Percentiles rank a stretch among this genome's conserved stretches.
Evolutionary conservation across 2,888 invertebrate genomes (phyloP).

Genomic region (Scaptomyza tumidula): DNA sequence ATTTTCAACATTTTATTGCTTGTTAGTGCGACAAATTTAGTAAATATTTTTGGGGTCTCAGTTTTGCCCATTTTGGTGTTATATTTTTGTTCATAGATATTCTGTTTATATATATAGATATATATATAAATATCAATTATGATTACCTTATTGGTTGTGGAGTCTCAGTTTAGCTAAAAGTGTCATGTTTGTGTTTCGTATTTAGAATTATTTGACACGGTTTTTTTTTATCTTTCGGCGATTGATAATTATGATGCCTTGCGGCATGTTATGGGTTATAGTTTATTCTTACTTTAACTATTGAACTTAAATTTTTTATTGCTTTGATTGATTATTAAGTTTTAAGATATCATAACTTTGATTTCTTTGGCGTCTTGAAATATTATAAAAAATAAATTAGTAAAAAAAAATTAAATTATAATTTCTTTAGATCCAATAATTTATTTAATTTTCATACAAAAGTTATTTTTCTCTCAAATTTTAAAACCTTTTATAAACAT

Average conservation of each 20-base stretch:
- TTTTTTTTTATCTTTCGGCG: conserved; percentile 45
- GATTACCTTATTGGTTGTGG: conserved; percentile 62
- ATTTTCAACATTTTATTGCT: conserved; percentile 83
- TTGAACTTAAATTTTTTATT: no score
- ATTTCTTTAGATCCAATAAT: no score
- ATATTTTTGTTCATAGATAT: conserved; percentile 8
- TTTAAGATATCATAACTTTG: no score
- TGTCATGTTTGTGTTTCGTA: conserved; percentile 67
- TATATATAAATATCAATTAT: conserved; percentile 60
- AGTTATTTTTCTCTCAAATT: no score
- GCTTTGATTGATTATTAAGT: no score
- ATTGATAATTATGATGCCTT: conserved; percentile 54
- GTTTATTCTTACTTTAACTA: no score
- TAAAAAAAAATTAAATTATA: no score
- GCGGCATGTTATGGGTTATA: conserved; percentile 28
- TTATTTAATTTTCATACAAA: no score
- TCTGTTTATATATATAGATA: background rate
- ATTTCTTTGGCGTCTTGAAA: no score
- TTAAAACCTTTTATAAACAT: background rate
- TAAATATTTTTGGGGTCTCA: conserved; percentile 71
- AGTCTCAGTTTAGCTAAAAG: conserved; percentile 62
- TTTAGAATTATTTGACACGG: conserved; percentile 78
- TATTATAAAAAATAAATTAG: no score
- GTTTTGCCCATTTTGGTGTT: conserved; percentile 43
- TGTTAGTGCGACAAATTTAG: conserved; percentile 82